Conservation (phyloP, 2,888 invertebrate genomes). For the Apodemia hepburni region DNA sequence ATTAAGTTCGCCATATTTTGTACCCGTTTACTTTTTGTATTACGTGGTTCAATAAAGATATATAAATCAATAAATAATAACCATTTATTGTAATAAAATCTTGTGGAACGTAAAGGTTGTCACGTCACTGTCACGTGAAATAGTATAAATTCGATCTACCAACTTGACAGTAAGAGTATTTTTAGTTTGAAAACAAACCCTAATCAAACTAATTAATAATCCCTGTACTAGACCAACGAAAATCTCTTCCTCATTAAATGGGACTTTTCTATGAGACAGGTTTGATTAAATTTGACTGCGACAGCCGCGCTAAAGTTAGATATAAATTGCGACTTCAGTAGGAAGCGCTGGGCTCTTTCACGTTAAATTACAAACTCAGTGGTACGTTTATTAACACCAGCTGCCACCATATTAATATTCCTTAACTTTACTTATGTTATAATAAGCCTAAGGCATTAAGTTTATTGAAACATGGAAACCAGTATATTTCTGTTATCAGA, state of each 20-base stretch:
- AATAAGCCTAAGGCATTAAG: not conserved
- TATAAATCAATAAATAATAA: no score
- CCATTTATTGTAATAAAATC: no score
- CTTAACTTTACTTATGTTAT: slow-evolving; percentile 3
- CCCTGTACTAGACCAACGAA: not conserved
- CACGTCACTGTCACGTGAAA: no score
- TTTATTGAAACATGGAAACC: not conserved
- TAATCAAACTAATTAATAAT: not conserved
- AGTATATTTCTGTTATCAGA: not conserved
- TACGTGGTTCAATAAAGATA: no score
- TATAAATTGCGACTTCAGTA: not conserved
- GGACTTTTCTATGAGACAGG: not conserved
- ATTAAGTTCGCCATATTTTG: no score
- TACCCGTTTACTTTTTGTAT: no score
- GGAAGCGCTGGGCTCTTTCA: not conserved
- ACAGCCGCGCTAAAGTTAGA: not conserved
- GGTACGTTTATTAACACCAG: slow-evolving; percentile 2
- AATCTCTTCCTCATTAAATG: not conserved
- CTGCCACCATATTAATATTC: slow-evolving; percentile 1
- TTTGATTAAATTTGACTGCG: not conserved
- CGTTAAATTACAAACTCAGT: slow-evolving; percentile 8
- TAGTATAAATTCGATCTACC: no score
- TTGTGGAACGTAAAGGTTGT: no score
- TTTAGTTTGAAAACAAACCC: not conserved
- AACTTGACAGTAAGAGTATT: no score